phyloP scores from a whole-genome alignment of 2,888 invertebrate genomes.

The Dorcus hopei region DNA sequence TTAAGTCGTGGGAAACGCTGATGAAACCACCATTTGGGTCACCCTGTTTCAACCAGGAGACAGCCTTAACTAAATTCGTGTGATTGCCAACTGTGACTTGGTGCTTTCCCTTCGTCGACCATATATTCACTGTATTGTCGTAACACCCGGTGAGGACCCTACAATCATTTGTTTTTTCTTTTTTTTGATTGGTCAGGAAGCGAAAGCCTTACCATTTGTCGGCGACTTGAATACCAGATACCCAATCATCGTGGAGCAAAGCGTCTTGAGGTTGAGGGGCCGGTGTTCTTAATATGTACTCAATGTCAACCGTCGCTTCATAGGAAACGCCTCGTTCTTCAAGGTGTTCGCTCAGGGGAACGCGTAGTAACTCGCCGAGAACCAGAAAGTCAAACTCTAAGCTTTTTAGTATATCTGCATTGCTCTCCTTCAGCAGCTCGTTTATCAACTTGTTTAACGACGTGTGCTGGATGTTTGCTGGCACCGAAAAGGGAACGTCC shows the following conservation, averaged over 20 bases:
- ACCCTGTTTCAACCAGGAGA: conserved; percentile 76
- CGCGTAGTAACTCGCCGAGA: conserved; percentile 75
- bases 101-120: conserved; percentile 83
- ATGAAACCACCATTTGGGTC: conserved; percentile 51
- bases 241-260: conserved; percentile 96
- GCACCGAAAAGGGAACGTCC: conserved; percentile 80
- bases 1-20: conserved; percentile 92
- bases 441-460: conserved; percentile 79
- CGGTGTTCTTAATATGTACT: conserved; percentile 87
- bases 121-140: conserved; percentile 87
- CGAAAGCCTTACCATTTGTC: conserved; percentile 59
- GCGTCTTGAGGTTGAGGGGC: conserved; percentile 92
- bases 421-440: conserved; percentile 66
- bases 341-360: conserved; percentile 71
- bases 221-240: conserved; percentile 76
- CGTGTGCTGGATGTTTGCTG: conserved; percentile 63
- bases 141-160: conserved; percentile 92
- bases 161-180: conserved; percentile 29
- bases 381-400: conserved; percentile 87
- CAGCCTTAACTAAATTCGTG: conserved; percentile 81
- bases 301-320: conserved; percentile 83
- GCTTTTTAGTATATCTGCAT: conserved; percentile 42
- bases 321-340: conserved; percentile 71
- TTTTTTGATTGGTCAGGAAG: background rate
- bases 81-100: conserved; percentile 83